phyloP scores from a whole-genome alignment of 2,888 invertebrate genomes.

The Noctua fimbriata region DNA sequence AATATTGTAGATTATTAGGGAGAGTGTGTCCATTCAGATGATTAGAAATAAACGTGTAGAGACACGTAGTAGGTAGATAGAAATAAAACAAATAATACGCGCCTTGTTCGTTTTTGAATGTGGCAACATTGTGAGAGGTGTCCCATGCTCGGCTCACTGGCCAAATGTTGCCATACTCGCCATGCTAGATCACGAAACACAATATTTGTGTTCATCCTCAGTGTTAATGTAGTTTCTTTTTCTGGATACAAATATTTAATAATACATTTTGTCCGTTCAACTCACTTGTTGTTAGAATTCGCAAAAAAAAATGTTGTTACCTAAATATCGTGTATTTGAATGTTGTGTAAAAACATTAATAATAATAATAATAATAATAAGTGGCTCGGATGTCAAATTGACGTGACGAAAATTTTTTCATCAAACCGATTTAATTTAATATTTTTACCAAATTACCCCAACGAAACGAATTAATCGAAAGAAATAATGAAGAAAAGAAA shows the following conservation, averaged over 20 bases:
- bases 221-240: constrained; percentile 82
- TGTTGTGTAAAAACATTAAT: constrained; percentile 76
- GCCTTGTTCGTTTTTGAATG: constrained; percentile 42
- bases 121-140: constrained; percentile 49
- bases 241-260: constrained; percentile 68
- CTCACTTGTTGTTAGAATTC: constrained; percentile 70
- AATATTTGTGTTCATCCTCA: constrained; percentile 34
- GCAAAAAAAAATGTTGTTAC: constrained; percentile 73
- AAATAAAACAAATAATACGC: constrained; percentile 64
- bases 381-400: no score
- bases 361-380: no score
- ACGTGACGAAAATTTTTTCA: no score
- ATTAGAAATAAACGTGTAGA: constrained; percentile 70
- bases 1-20: constrained; percentile 72
- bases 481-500: no score
- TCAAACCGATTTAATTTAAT: no score
- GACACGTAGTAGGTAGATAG: constrained; percentile 72
- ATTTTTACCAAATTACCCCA: no score
- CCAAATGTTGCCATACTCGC: constrained; percentile 15
- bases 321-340: constrained; percentile 80
- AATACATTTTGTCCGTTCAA: constrained; percentile 71
- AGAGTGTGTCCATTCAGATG: constrained; percentile 77
- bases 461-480: no score
- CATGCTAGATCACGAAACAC: constrained; percentile 20
- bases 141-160: constrained; percentile 32